Percentiles rank a stretch among this genome's conserved stretches.
Conservation (phyloP, 1,140 invertebrate species). For the Megalopta genalis region DNA sequence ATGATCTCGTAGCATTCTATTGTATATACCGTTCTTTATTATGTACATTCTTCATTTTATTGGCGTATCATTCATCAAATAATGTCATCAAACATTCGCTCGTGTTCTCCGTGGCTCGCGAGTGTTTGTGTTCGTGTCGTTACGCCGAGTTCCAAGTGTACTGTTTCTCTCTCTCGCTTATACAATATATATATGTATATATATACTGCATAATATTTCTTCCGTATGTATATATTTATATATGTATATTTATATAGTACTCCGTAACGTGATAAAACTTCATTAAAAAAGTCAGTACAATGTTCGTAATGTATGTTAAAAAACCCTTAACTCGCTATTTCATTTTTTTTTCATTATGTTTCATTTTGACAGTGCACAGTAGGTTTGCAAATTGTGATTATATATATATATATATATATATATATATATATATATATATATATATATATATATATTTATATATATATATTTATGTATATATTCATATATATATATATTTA, state of each 20-base stretch:
- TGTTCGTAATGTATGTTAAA: conserved; percentile 57
- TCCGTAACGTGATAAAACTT: conserved; percentile 64
- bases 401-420: not conserved
- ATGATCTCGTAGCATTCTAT: conserved; percentile 9
- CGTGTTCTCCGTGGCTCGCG: not conserved
- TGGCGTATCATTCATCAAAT: conserved; percentile 34
- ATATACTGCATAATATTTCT: conserved; percentile 29
- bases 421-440: no score
- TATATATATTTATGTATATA: no score
- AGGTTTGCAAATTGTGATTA: conserved; percentile 57
- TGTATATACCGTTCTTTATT: conserved; percentile 43
- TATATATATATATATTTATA: no score
- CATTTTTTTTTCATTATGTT: conserved; percentile 54
- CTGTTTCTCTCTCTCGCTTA: not conserved
- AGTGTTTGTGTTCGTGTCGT: conserved; percentile 18
- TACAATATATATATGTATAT: conserved; percentile 32
- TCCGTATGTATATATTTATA: conserved; percentile 48
- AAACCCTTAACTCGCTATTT: conserved; percentile 63
- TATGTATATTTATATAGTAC: conserved; percentile 58
- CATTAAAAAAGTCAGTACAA: conserved; percentile 65
- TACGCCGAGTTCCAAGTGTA: not conserved
- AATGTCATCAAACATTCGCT: conserved; percentile 36
- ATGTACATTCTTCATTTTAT: conserved; percentile 41
- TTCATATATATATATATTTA: no score
- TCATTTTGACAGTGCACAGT: conserved; percentile 60